Percentiles rank a stretch among this genome's conserved stretches.
Evolutionary conservation across 2,113 vertebrate genomes (phyloP).

Genomic region (Geococcyx californianus): DNA sequence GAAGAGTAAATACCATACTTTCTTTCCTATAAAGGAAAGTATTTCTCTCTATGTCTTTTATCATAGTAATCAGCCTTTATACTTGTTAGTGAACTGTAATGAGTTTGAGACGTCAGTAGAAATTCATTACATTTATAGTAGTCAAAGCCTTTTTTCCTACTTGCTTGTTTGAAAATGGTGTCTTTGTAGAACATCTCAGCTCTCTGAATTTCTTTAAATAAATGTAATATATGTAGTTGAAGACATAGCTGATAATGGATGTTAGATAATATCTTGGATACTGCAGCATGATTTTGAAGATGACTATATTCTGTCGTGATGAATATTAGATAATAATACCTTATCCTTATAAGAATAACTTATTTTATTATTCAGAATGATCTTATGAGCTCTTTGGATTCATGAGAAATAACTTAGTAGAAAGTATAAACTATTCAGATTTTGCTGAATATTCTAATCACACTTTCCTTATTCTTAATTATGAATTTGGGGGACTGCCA

Average conservation of each 20-base stretch:
- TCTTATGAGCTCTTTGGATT: constrained; percentile 33
- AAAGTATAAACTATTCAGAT: constrained; percentile 39
- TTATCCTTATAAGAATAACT: constrained; percentile 48
- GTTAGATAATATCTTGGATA: constrained; percentile 27
- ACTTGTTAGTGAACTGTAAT: constrained; percentile 1
- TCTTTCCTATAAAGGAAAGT: constrained; percentile 34
- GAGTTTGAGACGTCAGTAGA: constrained; percentile 1
- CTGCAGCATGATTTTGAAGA: constrained; percentile 36
- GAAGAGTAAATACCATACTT: constrained; percentile 33
- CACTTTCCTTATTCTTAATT: not conserved
- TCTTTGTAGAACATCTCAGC: constrained; percentile 14
- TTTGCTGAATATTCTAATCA: constrained; percentile 51
- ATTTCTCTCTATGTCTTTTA: not conserved
- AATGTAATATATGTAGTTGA: constrained; percentile 5
- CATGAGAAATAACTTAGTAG: constrained; percentile 11
- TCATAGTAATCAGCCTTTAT: constrained; percentile 29
- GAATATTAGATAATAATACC: constrained; percentile 55
- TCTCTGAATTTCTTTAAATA: constrained; percentile 42
- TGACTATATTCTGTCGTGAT: constrained; percentile 1
- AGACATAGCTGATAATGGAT: constrained; percentile 27
- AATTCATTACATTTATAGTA: constrained; percentile 34
- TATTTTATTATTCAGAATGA: constrained; percentile 43
- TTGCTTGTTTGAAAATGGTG: constrained; percentile 15
- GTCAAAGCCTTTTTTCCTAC: not conserved
- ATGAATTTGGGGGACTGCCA: not conserved